Evolutionary conservation across 2,113 vertebrate species (phyloP).

Genomic region (Loxodonta africana): DNA sequence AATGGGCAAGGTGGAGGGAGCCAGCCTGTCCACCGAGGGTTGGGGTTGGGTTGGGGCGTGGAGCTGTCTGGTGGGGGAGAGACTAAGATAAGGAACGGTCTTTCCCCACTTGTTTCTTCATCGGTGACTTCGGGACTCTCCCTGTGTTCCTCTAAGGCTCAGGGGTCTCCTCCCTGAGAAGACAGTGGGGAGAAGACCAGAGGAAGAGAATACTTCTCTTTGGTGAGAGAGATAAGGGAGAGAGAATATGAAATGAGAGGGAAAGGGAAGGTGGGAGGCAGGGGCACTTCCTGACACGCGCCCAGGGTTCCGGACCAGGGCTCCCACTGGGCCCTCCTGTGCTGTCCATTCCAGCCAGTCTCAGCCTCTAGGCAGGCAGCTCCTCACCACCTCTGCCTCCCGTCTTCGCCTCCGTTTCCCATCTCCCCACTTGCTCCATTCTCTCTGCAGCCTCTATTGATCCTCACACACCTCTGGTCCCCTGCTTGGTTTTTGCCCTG

Average conservation of each 20-base stretch:
- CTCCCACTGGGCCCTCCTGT: not conserved
- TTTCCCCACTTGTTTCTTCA: not conserved
- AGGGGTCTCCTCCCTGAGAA: not conserved
- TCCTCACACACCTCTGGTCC: conserved; percentile 81
- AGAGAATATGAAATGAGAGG: not conserved
- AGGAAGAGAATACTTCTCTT: not conserved
- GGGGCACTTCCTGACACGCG: not conserved
- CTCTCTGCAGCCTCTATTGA: conserved; percentile 4
- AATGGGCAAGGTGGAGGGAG: not conserved
- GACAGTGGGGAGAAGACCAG: not conserved
- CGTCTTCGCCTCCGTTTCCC: not conserved
- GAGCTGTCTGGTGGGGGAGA: not conserved
- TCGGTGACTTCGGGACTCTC: not conserved
- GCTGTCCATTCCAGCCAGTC: not conserved
- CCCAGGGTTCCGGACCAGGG: not conserved
- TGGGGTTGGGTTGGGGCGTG: not conserved
- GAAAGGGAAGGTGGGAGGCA: not conserved
- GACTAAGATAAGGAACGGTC: not conserved
- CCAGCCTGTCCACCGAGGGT: not conserved
- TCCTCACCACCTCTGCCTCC: not conserved
- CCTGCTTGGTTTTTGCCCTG: conserved; percentile 58
- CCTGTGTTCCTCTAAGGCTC: not conserved
- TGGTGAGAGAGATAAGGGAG: not conserved
- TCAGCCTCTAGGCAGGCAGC: not conserved
- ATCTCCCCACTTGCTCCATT: conserved; percentile 28